A percentile compares a stretch with the other conserved stretches of the same genome.
Conservation (phyloP, 2,113 vertebrate species). For the Chionis minor region DNA sequence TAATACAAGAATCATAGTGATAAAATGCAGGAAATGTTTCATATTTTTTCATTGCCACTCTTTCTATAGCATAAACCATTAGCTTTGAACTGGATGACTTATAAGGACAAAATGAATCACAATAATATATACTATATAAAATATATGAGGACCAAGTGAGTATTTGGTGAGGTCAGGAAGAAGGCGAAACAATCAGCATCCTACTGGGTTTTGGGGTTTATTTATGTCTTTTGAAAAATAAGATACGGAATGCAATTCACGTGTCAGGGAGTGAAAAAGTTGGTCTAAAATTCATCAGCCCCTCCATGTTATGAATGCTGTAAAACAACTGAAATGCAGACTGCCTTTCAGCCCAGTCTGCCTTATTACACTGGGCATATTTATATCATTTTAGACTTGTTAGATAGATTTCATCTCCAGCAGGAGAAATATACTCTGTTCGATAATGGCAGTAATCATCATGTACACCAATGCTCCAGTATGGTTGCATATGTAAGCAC, state of each 20-base stretch:
- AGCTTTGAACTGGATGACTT: background rate
- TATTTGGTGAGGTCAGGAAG: background rate
- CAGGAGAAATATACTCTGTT: conserved; percentile 12
- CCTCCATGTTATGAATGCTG: background rate
- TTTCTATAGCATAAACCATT: background rate
- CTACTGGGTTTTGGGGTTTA: background rate
- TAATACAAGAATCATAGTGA: background rate
- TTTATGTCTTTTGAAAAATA: background rate
- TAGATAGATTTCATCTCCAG: background rate
- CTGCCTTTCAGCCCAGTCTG: background rate
- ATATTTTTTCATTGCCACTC: background rate
- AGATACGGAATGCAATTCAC: background rate
- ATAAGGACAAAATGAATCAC: background rate
- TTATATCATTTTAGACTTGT: background rate
- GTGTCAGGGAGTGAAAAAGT: background rate
- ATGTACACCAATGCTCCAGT: accelerated
- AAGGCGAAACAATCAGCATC: background rate
- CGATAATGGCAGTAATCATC: background rate
- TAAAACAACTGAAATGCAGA: background rate
- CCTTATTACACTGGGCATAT: background rate
- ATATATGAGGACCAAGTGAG: background rate
- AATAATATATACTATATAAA: background rate
- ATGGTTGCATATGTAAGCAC: background rate
- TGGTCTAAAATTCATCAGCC: background rate
- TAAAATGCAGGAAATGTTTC: background rate